Evolutionary conservation across 2,113 vertebrate species (phyloP).

Genomic region (Propithecus coquereli): DNA sequence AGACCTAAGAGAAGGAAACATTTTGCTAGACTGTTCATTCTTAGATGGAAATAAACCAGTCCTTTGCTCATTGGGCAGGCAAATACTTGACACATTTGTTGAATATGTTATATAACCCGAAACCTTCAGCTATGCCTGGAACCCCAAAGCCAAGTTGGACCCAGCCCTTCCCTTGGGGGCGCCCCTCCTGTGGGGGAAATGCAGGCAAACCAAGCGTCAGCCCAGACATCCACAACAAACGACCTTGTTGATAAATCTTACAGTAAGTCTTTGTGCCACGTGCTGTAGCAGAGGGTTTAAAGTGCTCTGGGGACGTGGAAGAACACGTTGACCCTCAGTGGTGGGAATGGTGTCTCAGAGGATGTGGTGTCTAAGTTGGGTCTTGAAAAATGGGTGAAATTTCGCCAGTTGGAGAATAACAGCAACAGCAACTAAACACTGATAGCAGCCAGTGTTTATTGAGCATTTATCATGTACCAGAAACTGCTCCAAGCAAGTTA

Average conservation of each 20-base stretch:
- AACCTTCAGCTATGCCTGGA: neutral
- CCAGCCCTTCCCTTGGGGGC: neutral
- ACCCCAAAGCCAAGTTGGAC: neutral
- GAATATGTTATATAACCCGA: neutral
- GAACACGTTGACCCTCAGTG: fast-evolving
- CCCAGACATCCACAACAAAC: fast-evolving
- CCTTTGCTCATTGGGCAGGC: neutral
- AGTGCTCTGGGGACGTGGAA: fast-evolving
- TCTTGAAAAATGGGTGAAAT: neutral
- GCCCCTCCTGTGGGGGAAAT: fast-evolving
- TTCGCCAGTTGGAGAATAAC: neutral
- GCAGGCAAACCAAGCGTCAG: neutral
- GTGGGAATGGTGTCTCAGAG: neutral
- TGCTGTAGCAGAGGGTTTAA: neutral
- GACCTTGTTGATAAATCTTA: fast-evolving
- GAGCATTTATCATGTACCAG: neutral
- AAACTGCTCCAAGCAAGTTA: neutral
- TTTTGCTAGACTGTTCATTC: neutral
- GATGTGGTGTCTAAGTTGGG: neutral
- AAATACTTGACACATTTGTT: neutral
- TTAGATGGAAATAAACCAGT: neutral
- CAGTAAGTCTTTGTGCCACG: neutral
- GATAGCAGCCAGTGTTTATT: neutral
- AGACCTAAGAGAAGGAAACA: neutral
- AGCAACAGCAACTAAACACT: fast-evolving